Base-by-base conservation (phyloP, 2,797 vertebrate genomes). In the Rhinella marina region DNA sequence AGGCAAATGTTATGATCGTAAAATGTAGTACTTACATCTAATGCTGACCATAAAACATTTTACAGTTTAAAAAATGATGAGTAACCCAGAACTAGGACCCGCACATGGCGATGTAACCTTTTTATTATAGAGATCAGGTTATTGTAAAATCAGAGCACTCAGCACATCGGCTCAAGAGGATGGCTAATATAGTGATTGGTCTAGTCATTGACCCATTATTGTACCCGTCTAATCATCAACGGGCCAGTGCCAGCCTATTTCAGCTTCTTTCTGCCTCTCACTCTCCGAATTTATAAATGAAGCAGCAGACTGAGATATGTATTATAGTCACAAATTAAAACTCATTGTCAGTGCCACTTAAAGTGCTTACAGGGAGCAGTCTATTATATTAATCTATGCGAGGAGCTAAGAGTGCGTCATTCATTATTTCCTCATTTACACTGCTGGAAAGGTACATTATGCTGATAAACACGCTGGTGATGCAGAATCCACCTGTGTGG, bases 251-350 rank as follows among this genome's bases (percentile, higher is more conserved):
- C 50, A 54, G 21, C 75, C 50, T 16, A 2, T 25, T 77, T 9
- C 1, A 77, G 10, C 41, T 75, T 75, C 21, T 50, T 75, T 13
- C 41, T n/a, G 21, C 75, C 75, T 77, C 75, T 77, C 21, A 16
- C 50, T 77, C 48, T 77, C 75, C 54, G 13, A n/a, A 50, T 77
- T 16, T 77, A 6, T 54, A 77, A 50, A 52, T 52, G 21, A 12
- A n/a, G 75, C 75, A 77, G 48, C 50, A 52, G 50, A 25, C 54
- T 7, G 7, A 52, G 48, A 54, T 23, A 25, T 21, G 32, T 77
- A 52, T 77, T n/a, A n/a, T 54, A 54, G 23, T 77, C 75, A 77
- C 50, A 77, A 77, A 77, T 77, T 50, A 77, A 77, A n/a, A 54
- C 50, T 77, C 75, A 54, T 54, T 77, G 48, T 77, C 13, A n/a